Conservation (phyloP, 2,797 vertebrate genomes). For the Sebastes steindachneri region DNA sequence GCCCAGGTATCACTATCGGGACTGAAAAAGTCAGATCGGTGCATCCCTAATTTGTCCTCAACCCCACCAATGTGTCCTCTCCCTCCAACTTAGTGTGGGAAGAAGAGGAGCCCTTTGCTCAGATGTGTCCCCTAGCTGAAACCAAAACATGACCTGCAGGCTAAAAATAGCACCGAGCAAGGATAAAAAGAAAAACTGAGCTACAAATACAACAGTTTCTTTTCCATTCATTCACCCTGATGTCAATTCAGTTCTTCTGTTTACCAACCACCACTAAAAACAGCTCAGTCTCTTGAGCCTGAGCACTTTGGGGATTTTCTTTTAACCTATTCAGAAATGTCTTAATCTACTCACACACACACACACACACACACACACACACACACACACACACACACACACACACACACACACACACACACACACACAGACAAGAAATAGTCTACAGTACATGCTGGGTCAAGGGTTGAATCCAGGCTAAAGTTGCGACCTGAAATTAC, state of each 20-base stretch:
- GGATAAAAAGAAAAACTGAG: slow-evolving; percentile 19
- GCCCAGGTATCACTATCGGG: too few relatives aligned
- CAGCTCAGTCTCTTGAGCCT: neutral
- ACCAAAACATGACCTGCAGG: slow-evolving; percentile 50
- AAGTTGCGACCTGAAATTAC: slow-evolving; percentile 43
- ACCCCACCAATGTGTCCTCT: neutral
- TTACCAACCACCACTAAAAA: slow-evolving; percentile 1
- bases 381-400: too few relatives aligned
- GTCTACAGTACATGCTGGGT: neutral
- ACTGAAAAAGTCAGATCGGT: too few relatives aligned
- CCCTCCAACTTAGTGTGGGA: slow-evolving; percentile 28
- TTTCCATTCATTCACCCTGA: slow-evolving; percentile 21
- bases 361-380: too few relatives aligned
- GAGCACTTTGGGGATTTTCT: neutral
- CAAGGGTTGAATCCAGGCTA: slow-evolving; percentile 12
- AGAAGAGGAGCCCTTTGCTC: slow-evolving; percentile 23
- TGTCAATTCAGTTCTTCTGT: neutral
- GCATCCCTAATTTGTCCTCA: neutral
- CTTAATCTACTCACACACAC: neutral
- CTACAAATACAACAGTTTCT: slow-evolving; percentile 2
- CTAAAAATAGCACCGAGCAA: slow-evolving; percentile 53
- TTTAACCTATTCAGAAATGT: neutral
- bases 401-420: too few relatives aligned
- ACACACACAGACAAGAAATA: neutral
- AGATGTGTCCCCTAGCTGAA: slow-evolving; percentile 27